Evolutionary conservation across 2,888 invertebrate species (phyloP), one percentile per base, ranked within the genome.

Genomic region (Leptopilina syphax): DNA sequence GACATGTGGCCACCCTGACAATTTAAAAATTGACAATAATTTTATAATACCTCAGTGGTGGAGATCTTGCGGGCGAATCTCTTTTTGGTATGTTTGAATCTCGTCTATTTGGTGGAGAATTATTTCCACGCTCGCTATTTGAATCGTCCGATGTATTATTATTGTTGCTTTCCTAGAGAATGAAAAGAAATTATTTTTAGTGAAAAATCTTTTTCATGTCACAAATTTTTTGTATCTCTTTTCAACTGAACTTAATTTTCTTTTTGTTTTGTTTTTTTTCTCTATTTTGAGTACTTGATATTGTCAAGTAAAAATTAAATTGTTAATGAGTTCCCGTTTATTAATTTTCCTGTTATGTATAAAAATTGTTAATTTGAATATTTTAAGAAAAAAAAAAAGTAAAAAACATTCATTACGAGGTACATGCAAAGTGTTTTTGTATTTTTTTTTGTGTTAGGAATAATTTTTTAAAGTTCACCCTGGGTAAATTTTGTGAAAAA

Each of bases 21-120:
- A 18, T 18, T 41, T 41, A n/a, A 60, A 60, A 60, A 18, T 24
- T 63, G 24, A 63, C 4, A 67, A 8, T 44, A 89, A 90, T 91
- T 89, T 89, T 90, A 90, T 89, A 88, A 85, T 90, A 92, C 92
- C 92, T 91, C 90, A 91, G 91, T 89, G 90, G 89, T 88, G 90
- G 85, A 80, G 88, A 84, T 70, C 82, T 86, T 68, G 86, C 88
- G 78, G 88, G 86, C 65, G 89, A 85, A 27, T 89, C 88, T 80
- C 84, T 85, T 83, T 84, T 76, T 41, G 77, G 63, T 24, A 81
- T 78, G 41, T 82, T 87, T 60, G 83, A 81, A 13, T 54, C 57
- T 73, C 73, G 50, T 73, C 57, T 54, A 73, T 27, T 54, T 24
- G 83, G 80, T 2, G 79, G 78, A 68, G 91, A 89, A 83, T 89